Evolutionary conservation across 2,113 vertebrate genomes (phyloP).

Genomic region (Brienomyrus longianalis): DNA sequence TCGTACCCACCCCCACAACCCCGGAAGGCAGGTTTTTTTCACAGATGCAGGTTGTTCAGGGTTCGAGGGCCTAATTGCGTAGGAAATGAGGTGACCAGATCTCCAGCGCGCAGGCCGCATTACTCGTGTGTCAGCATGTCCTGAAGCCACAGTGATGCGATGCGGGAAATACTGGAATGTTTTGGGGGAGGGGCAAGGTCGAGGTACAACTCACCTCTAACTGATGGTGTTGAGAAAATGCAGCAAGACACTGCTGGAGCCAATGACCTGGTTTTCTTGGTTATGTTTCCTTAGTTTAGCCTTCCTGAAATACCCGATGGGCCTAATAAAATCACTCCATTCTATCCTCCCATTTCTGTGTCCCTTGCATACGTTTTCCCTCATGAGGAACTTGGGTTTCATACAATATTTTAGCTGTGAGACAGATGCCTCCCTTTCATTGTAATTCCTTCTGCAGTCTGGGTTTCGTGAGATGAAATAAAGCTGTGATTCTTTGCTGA

Average conservation of each 20-base stretch:
- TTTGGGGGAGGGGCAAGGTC: not conserved
- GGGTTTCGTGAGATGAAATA: not conserved
- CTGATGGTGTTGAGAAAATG: not conserved
- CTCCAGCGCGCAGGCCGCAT: not conserved
- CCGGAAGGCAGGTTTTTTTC: slow-evolving; percentile 28
- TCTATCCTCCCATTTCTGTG: not conserved
- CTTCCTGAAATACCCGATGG: not conserved
- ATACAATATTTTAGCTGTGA: not conserved
- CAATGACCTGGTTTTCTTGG: not conserved
- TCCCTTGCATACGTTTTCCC: not conserved
- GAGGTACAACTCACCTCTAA: not conserved
- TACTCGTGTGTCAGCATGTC: not conserved
- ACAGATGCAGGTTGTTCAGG: slow-evolving; percentile 22
- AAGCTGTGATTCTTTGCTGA: not conserved
- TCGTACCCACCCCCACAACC: not conserved
- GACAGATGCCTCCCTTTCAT: not conserved
- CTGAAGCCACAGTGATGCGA: not conserved
- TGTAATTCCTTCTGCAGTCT: not conserved
- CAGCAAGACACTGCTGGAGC: not conserved
- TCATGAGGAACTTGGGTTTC: not conserved
- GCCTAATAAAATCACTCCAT: not conserved
- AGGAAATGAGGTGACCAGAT: not conserved
- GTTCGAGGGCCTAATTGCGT: not conserved
- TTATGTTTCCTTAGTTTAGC: not conserved
- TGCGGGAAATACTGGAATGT: not conserved